phyloP scores from a whole-genome alignment of 2,888 invertebrate species.

The Drosophila testacea region DNA sequence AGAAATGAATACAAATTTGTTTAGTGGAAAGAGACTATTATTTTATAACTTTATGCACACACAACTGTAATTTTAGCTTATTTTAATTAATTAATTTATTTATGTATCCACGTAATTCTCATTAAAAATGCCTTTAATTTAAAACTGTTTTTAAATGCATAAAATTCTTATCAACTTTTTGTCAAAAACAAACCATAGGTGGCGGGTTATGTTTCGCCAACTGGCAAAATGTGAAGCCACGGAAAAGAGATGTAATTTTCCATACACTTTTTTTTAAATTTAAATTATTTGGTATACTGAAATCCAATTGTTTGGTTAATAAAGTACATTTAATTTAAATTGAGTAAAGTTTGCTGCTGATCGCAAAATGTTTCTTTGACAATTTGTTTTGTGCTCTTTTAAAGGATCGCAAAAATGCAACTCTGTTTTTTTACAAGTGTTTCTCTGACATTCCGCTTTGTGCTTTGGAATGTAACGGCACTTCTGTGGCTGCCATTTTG shows the following conservation, averaged over 20 bases:
- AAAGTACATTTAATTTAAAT: too few relatives aligned
- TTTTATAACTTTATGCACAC: conserved; percentile 1
- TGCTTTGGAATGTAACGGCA: conserved; percentile 40
- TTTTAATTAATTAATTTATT: conserved; percentile 26
- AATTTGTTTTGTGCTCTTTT: too few relatives aligned
- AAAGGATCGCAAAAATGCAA: not conserved
- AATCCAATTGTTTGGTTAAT: too few relatives aligned
- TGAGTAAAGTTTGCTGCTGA: not conserved
- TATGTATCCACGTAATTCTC: conserved; percentile 31
- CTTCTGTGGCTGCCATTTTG: conserved; percentile 46
- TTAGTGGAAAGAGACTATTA: not conserved
- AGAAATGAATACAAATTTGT: not conserved
- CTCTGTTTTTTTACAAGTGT: not conserved
- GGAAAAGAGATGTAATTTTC: too few relatives aligned
- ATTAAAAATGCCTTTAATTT: conserved; percentile 34
- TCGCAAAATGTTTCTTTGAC: too few relatives aligned
- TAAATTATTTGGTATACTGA: too few relatives aligned
- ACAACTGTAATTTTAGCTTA: conserved; percentile 1
- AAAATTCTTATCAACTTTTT: too few relatives aligned
- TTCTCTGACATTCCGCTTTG: conserved; percentile 33
- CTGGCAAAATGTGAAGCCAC: too few relatives aligned
- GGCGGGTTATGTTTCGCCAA: too few relatives aligned
- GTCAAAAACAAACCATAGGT: too few relatives aligned
- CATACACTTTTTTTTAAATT: too few relatives aligned
- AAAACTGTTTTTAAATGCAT: not conserved